Evolutionary conservation across 92 coral and sea anemone species (phyloP), one percentile per base, ranked within the genome.

Genomic region (Virgularia gustaviana): DNA sequence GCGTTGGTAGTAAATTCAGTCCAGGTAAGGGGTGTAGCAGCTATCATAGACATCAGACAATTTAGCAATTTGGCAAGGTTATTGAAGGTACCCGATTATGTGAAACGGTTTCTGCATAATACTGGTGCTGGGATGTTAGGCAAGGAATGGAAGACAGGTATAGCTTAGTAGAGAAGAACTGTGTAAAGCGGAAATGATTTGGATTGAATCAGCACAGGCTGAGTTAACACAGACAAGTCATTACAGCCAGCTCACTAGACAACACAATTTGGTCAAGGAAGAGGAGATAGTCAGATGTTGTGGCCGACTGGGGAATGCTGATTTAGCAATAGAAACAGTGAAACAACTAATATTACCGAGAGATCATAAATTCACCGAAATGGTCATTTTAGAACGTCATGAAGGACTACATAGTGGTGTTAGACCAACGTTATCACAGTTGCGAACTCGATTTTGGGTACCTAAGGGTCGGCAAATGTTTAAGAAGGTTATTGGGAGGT

Each of bases 1-100:
- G 9, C 4, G n/a, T 32, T 27, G 39, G 39, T 59, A 23, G 38
- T 59, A 23, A 30, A 59, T 10, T 20, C n/a, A 27, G 37, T 39
- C 7, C 16, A 30, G 3, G 20, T 23, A 38, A 11, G 33, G 12
- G 66, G 37, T 25, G 22, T 30, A 11, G 13, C 66, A 24, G 15
- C n/a, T 0, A 45, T 59, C 9, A 30, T 59, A 13, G 66, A 59
- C 22, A 30, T 59, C 12, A 28, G 37, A 0, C 19, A 25, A 5
- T 59, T n/a, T 5, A 29, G 66, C 27, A 20, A 27, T 27, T 0
- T 23, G 42, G 38, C 63, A 12, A 57, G 19, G 63, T 23, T 57
- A 23, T 57, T 57, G 28, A 57, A 57, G 63, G 63, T 57, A 57
- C 28, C 63, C 7, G 63, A 34, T 28, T 57, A 57, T 57, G 19